Evolutionary conservation across 2,113 vertebrate genomes (phyloP).

Genomic region (Microcebus murinus): DNA sequence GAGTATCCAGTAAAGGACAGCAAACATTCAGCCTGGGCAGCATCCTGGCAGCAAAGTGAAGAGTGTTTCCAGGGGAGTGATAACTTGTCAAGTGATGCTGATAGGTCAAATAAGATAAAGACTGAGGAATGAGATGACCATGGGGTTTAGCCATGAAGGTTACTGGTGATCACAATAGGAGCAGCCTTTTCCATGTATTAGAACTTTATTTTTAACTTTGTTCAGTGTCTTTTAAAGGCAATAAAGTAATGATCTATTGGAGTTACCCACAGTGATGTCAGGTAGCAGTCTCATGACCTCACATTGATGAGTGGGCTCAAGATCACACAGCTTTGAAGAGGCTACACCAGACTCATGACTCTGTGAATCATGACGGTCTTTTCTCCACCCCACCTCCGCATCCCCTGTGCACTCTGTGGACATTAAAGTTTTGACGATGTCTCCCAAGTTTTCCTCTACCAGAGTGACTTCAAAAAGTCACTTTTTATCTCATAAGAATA

Average conservation of each 20-base stretch:
- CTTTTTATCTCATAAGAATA: conserved; percentile 6
- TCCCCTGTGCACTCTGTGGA: background rate
- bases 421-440: background rate
- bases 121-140: background rate
- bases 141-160: background rate
- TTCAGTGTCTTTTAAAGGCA: background rate
- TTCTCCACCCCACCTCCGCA: background rate
- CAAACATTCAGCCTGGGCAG: background rate
- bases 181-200: background rate
- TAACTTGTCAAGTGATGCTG: background rate
- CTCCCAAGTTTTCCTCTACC: background rate
- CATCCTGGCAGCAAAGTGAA: background rate
- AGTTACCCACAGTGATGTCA: background rate
- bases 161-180: accelerated
- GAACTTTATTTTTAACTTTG: background rate
- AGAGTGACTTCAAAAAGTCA: background rate
- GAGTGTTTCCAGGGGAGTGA: background rate
- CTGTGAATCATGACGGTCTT: background rate
- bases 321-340: background rate
- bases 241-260: background rate
- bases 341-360: background rate
- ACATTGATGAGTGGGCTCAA: background rate
- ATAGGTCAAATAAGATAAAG: background rate
- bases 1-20: background rate
- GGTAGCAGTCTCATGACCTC: background rate